Conservation (phyloP, 2,113 vertebrate species). For the Asarcornis scutulata region DNA sequence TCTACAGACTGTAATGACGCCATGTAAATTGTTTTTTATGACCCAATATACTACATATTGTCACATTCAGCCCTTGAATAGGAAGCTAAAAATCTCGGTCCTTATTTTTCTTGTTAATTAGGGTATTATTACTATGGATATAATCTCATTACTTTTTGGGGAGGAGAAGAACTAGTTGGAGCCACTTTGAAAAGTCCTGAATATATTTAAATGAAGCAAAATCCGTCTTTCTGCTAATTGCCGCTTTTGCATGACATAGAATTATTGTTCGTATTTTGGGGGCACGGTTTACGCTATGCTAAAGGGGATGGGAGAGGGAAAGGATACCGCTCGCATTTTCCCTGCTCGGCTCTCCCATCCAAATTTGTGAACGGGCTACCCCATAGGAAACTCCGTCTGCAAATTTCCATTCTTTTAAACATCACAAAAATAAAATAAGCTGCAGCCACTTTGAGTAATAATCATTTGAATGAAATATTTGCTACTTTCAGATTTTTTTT, state of each 20-base stretch:
- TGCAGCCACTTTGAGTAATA: slow-evolving; percentile 31
- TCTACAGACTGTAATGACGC: slow-evolving; percentile 65
- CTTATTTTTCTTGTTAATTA: slow-evolving; percentile 69
- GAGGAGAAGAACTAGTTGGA: slow-evolving; percentile 60
- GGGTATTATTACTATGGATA: slow-evolving; percentile 49
- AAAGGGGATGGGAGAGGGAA: background rate
- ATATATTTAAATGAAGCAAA: slow-evolving; percentile 56
- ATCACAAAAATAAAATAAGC: slow-evolving; percentile 43
- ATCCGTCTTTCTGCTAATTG: slow-evolving; percentile 56
- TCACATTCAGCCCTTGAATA: slow-evolving; percentile 67
- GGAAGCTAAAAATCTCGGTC: slow-evolving; percentile 48
- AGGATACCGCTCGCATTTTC: background rate
- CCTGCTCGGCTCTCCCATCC: background rate
- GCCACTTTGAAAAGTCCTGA: slow-evolving; percentile 59
- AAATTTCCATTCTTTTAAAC: slow-evolving; percentile 58
- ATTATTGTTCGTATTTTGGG: background rate
- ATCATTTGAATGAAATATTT: slow-evolving; percentile 59
- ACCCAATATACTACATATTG: slow-evolving; percentile 63
- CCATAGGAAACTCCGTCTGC: slow-evolving; percentile 20
- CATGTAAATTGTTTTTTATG: slow-evolving; percentile 69
- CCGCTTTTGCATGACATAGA: slow-evolving; percentile 53
- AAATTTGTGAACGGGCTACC: background rate
- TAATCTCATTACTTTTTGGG: slow-evolving; percentile 68
- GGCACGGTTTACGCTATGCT: background rate
- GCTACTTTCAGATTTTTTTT: slow-evolving; percentile 35